Base-by-base conservation (phyloP, 2,113 vertebrate species). In the Cinclus mexicanus region DNA sequence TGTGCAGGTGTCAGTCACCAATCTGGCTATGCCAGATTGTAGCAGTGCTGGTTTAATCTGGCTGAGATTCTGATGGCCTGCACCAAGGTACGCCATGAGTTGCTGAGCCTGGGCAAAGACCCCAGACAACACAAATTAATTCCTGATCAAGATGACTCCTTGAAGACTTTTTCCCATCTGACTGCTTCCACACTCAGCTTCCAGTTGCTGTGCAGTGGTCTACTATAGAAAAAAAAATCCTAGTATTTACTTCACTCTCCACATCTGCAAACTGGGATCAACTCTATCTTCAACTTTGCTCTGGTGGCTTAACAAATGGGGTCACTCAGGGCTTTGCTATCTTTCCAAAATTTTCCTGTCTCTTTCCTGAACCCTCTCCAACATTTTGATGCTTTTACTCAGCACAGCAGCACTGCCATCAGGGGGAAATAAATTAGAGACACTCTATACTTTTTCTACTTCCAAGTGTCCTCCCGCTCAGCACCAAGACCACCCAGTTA, bases 271-370 rank as follows among this genome's bases (percentile, higher is more conserved):
- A 76, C 33, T 26, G 11, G 8, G 14, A 88, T 14, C 53, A 90
- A 8, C 41, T 90, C 61, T 39, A 10, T n/a, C 44, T 46, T 83
- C 61, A 85, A 3, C 28, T 76, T 90, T 42, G 24, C 10, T 56
- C 35, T 78, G 17, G 26, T 59, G 29, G 49, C 41, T 75, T 26
- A 79, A 56, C 4, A n/a, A 37, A 56, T 0, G 0, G 23, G 8
- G 41, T 41, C 53, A 68, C 31, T 65, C 17, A 31, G n/a, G 25
- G n/a, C n/a, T 91, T 86, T 89, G 50, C 14, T 52, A 72, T 13
- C 4, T 46, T 71, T 74, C 13, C 37, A 60, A 65, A 72, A 56
- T 21, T 52, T 64, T 42, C 10, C 23, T 35, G 12, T 33, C 39
- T 86, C 53, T 80, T 86, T n/a, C 50, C 46, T 53, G 63, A 69